Conservation (phyloP, 2,113 vertebrate species). For the Trachemys scripta region DNA sequence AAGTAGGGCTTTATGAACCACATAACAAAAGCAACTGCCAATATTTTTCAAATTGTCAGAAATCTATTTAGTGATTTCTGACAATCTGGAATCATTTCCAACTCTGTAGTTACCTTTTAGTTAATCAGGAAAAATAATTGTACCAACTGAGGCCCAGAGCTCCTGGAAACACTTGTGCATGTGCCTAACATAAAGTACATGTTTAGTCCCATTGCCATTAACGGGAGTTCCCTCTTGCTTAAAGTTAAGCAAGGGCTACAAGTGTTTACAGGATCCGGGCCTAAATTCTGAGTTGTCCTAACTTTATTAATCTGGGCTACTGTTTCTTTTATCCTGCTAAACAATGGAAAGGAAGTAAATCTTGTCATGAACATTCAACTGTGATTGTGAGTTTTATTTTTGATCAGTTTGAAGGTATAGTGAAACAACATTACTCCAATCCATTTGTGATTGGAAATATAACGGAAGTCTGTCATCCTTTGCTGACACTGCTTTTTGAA, state of each 20-base stretch:
- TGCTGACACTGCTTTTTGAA: conserved; percentile 4
- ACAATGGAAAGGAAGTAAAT: not conserved
- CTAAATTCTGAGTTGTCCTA: conserved; percentile 5
- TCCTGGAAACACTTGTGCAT: not conserved
- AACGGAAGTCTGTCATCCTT: not conserved
- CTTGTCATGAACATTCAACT: conserved; percentile 20
- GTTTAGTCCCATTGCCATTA: not conserved
- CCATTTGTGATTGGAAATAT: not conserved
- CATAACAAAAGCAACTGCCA: conserved; percentile 57
- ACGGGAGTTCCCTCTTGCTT: conserved; percentile 1
- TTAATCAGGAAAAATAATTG: conserved; percentile 21
- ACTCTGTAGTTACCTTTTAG: conserved; percentile 42
- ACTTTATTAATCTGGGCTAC: conserved; percentile 21
- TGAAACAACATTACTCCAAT: not conserved
- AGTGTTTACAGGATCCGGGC: not conserved
- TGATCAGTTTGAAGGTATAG: conserved; percentile 34
- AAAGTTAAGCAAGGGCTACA: not conserved
- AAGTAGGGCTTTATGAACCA: conserved; percentile 54
- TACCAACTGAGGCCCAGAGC: not conserved
- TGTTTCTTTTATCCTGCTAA: not conserved
- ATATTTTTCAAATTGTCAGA: conserved; percentile 71
- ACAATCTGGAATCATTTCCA: conserved; percentile 71
- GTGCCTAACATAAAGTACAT: not conserved
- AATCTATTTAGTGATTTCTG: conserved; percentile 71
- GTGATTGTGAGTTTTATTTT: conserved; percentile 19